Conservation (phyloP, 2,888 invertebrate genomes). For the Uropetala carovei region DNA sequence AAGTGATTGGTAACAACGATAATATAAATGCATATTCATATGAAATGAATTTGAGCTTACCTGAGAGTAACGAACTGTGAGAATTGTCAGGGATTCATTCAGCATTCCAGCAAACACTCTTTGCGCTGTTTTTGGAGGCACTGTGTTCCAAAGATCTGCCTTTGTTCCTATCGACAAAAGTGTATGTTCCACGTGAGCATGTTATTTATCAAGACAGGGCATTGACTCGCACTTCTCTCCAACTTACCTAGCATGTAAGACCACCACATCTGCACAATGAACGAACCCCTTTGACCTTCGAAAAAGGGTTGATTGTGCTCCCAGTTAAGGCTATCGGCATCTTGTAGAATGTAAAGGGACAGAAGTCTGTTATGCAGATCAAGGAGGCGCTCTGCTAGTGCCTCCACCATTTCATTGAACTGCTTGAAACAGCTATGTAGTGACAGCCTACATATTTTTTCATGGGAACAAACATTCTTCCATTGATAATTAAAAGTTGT, state of each 20-base stretch:
- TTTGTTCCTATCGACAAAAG: constrained; percentile 80
- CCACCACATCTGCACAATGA: constrained; percentile 93
- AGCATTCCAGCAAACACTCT: constrained; percentile 90
- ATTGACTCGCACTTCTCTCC: background rate
- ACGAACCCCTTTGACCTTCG: constrained; percentile 86
- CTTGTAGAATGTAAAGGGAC: constrained; percentile 88
- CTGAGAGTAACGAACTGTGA: constrained; percentile 88
- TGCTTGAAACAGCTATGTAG: constrained; percentile 82
- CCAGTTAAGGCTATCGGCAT: constrained; percentile 87
- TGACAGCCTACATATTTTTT: constrained; percentile 68
- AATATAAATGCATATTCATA: background rate
- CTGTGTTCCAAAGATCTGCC: constrained; percentile 90
- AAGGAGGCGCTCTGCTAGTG: constrained; percentile 87
- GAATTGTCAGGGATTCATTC: constrained; percentile 88
- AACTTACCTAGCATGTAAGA: constrained; percentile 86
- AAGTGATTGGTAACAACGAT: too few species aligned
- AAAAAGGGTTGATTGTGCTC: constrained; percentile 82
- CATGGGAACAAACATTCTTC: background rate
- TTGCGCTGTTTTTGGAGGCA: constrained; percentile 93
- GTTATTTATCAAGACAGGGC: background rate
- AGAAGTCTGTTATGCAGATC: constrained; percentile 88
- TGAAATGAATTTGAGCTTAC: constrained; percentile 74
- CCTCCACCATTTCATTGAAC: constrained; percentile 89
- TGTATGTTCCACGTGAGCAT: background rate
- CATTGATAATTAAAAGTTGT: background rate